phyloP scores from a whole-genome alignment of 2,797 vertebrate genomes.

The Remorina albescens region DNA sequence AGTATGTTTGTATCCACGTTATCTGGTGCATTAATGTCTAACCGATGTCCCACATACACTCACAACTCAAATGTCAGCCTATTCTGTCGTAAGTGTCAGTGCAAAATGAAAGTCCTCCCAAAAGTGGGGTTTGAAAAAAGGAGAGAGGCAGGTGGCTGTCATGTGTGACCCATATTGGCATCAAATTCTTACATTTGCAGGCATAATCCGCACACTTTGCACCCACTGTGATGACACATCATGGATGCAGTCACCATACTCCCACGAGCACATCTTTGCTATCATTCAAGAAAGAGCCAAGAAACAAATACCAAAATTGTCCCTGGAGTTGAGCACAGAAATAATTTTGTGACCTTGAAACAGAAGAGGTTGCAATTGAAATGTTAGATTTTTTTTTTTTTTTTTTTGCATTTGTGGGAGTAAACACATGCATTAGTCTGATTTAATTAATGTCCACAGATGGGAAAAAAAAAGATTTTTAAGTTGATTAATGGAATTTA shows the following conservation, averaged over 20 bases:
- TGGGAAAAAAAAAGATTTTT: not conserved
- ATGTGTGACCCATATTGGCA: conserved; percentile 15
- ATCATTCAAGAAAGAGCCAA: conserved; percentile 1
- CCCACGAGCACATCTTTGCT: conserved; percentile 4
- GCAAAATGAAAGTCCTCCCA: conserved; percentile 59
- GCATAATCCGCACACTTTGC: conserved; percentile 14
- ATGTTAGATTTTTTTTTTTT: too few relatives aligned
- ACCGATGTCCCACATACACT: conserved; percentile 37
- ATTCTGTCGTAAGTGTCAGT: conserved; percentile 78
- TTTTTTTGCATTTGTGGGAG: not conserved
- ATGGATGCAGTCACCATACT: conserved; percentile 7
- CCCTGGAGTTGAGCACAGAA: not conserved
- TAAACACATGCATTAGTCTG: conserved; percentile 4
- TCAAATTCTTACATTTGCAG: conserved; percentile 34
- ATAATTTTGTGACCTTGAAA: conserved; percentile 25
- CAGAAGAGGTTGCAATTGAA: too few relatives aligned
- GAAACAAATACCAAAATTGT: conserved; percentile 24
- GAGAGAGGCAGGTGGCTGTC: conserved; percentile 45
- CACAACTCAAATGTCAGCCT: conserved; percentile 73
- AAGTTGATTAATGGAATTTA: conserved; percentile 3
- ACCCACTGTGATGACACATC: conserved; percentile 25
- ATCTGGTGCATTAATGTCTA: conserved; percentile 53
- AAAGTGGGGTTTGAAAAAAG: conserved; percentile 45
- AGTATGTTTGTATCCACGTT: conserved; percentile 32
- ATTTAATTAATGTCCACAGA: not conserved